Base-by-base conservation (phyloP, 1,140 invertebrate species). In the Procambarus clarkii region DNA sequence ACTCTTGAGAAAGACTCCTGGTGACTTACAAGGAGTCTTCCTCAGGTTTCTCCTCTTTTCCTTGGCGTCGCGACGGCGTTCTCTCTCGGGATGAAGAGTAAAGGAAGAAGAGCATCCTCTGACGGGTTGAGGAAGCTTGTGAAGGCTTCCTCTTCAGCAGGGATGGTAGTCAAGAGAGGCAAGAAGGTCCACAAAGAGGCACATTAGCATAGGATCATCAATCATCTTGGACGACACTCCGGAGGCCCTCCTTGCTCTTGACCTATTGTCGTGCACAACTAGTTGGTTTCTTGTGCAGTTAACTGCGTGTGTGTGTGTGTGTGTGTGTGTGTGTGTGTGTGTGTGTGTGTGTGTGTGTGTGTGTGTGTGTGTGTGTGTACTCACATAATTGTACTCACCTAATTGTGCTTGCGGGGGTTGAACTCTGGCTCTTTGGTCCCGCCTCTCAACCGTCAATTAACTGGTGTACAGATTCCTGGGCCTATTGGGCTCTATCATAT, bases 191-290 rank as follows among this genome's bases (percentile, higher is more conserved):
- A 74, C 69, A 74, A 74, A 74, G 69, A 74, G 1, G 24, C 69
- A 24, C 69, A 74, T 74, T 74, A 74, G 69, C 69, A 74, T 74
- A 74, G n/a, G 69, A 34, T 74, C 69, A 74, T 74, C 69, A 24
- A 74, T 74, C 69, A 74, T 74, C 69, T 74, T 34, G 69, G n/a
- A 8, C 24, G 69, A 74, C 69, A 24, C 15, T 34, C n/a, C 69
- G 69, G 15, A 15, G 13, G 15, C 34, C 4, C n/a, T 34, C n/a
- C n/a, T n/a, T 34, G 21, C 69, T 74, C 5, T 15, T 2, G 15
- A 7, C 69, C 69, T n/a, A 34, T 8, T 74, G 24, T n/a, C 34
- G n/a, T 1, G 7, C n/a, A 8, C 2, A 2, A 8, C 7, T n/a
- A 8, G n/a, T 8, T n/a, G 4, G 7, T 2, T 5, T 15, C 69